These are phyloP conservation scores for Lepus oiostolus DNA, from an alignment of 2,797 vertebrate genomes.

Conservation along the genomic window DNA sequence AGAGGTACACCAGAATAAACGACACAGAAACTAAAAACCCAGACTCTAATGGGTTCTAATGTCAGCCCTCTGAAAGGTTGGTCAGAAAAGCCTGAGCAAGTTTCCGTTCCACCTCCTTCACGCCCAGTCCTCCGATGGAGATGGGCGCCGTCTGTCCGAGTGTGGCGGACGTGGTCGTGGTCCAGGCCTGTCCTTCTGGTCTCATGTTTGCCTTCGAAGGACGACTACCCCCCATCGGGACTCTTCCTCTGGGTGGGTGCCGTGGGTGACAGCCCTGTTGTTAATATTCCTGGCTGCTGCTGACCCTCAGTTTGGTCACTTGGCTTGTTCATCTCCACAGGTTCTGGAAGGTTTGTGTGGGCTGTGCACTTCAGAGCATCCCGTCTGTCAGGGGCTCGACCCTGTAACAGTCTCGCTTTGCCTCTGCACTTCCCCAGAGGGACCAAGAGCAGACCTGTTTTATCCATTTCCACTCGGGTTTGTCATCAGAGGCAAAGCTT, in stretches of 20 bases:
- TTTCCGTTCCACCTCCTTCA: neutral
- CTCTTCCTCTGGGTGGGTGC: neutral
- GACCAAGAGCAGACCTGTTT: neutral
- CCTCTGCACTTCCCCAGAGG: neutral
- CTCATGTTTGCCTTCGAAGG: neutral
- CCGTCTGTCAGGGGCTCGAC: neutral
- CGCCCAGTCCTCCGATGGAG: neutral
- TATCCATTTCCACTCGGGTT: neutral
- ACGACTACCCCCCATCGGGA: neutral
- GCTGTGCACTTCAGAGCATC: neutral
- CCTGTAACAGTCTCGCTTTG: neutral
- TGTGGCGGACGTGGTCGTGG: accelerated
- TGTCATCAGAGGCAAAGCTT: neutral
- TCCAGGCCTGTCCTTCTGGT: neutral
- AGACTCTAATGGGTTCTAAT: accelerated
- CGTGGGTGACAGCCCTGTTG: no score
- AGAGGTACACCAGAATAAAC: no score
- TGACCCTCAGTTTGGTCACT: neutral
- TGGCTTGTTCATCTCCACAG: neutral
- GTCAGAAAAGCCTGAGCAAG: neutral
- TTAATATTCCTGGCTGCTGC: neutral
- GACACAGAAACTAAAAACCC: no score
- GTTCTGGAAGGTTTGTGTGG: neutral
- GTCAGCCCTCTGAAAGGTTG: neutral
- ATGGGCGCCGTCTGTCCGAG: neutral